These are phyloP conservation scores for Boulengeromyrus knoepffleri DNA, from an alignment of 2,113 vertebrate genomes.

Conservation along the genomic window DNA sequence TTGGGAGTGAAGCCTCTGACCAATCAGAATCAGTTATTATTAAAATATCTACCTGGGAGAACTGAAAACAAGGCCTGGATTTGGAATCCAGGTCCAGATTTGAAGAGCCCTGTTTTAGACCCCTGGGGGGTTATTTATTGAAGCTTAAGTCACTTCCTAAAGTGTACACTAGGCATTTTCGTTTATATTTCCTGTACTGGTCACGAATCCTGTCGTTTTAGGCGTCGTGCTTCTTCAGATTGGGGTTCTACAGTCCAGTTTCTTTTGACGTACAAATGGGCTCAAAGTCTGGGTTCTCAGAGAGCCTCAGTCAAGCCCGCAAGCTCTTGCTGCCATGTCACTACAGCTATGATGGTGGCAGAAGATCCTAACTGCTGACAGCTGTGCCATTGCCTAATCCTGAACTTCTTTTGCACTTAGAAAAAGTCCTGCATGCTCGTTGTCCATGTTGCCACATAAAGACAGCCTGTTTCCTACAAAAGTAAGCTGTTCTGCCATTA, in stretches of 20 bases:
- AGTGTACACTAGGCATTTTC: background rate
- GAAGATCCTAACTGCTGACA: background rate
- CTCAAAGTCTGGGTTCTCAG: background rate
- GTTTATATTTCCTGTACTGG: background rate
- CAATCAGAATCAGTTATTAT: background rate
- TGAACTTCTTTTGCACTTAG: background rate
- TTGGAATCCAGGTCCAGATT: background rate
- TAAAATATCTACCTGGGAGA: background rate
- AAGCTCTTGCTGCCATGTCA: background rate
- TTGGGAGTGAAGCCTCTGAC: background rate
- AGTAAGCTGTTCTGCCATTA: background rate
- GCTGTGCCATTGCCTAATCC: background rate
- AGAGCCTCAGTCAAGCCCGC: background rate
- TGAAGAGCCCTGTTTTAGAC: background rate
- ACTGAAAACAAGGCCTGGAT: background rate
- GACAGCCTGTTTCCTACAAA: background rate
- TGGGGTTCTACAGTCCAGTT: background rate
- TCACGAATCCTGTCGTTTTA: background rate
- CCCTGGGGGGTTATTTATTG: background rate
- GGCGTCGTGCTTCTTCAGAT: background rate
- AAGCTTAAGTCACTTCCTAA: background rate
- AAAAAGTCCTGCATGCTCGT: background rate
- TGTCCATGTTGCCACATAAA: background rate
- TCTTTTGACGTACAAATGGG: background rate
- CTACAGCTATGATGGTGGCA: background rate